Base-by-base conservation (phyloP, 2,888 invertebrate species). In the Microplitis manilae region DNA sequence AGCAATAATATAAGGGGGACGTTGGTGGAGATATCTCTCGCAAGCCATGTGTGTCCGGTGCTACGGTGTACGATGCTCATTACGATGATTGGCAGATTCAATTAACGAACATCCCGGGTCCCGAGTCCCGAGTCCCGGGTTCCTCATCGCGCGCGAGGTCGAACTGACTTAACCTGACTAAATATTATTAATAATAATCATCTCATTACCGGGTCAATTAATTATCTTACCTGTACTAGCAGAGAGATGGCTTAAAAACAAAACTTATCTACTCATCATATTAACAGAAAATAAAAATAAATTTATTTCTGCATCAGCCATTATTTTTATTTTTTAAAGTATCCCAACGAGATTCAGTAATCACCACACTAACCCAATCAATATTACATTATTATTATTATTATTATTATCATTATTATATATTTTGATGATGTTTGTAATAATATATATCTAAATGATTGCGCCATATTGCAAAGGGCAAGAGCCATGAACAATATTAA, bases 71-170 rank as follows among this genome's bases (percentile, higher is more conserved):
- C 92, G 87, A 91, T 91, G 92, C 94, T 93, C 92, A 94, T 94
- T 94, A 94, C 92, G 92, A 92, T 94, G 94, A 94, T 94, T 94
- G 94, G 94, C 94, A 94, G 92, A 92, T 94, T 94, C 94, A 94
- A 94, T 94, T 94, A 94, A 94, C 90, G 86, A 82, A 83, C 84
- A 83, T 81, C 77, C 84, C 77, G 79, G 82, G 83, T 84, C 84
- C 84, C 84, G 20, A 20, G 20, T 17, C 17, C 17, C 17, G 1
- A 17, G 17, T 20, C 20, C 20, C 77, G 79, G 82, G 83, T 84
- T 84, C 84, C 84, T 79, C 85, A 83, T 86, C 75, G 78, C 84
- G 85, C 75, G 77, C 84, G 85, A 85, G 89, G 86, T 87, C 86
- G 86, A 82, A 83, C 84, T 84, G 86, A 87, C 86, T 89, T 89